Evolutionary conservation across 2,888 invertebrate species (phyloP), one percentile per base, ranked within the genome.

Genomic region (Apamea sordens): DNA sequence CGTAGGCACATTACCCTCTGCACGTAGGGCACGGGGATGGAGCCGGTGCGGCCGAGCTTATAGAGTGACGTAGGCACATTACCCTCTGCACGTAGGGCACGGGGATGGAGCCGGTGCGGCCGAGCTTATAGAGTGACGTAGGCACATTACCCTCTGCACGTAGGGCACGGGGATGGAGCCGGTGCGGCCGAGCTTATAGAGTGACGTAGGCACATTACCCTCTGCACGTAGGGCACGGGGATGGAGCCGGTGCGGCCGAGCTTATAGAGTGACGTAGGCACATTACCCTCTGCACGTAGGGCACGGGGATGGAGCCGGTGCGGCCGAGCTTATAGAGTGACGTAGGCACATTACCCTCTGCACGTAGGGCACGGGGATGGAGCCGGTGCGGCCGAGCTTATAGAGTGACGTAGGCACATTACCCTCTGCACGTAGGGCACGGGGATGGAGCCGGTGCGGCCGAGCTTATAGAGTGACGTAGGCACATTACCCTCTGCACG

Each of bases 131-230:
- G n/a, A n/a, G n/a, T 56, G 24, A 24, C 24, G 10, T 24, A 10
- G n/a, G 11, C 1, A 36, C 11, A n/a, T 36, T 71, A 98, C 98
- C 97, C 98, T 98, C 95, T 98, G 98, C 76, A 99, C 98, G 94
- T 99, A 99, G 8, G 99, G 99, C 89, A 99, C 99, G 53, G 99
- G 99, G 88, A 99, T 99, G 24, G 99, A 98, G 32, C 99, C 99
- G 84, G 98, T 98, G 92, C 98, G 98, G 0, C 99, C 99, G 76
- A 98, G 97, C 84, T n/a, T n/a, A n/a, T n/a, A n/a, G n/a, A n/a
- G n/a, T 56, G 24, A 24, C 24, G 10, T 24, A 10, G n/a, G 11
- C 1, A 36, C 11, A n/a, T 36, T 71, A 98, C 98, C 97, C 98
- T 98, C 95, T 98, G 98, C 76, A 99, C 98, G 94, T 99, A 99